Conservation (phyloP, 2,113 vertebrate species). For the Pelodiscus sinensis region DNA sequence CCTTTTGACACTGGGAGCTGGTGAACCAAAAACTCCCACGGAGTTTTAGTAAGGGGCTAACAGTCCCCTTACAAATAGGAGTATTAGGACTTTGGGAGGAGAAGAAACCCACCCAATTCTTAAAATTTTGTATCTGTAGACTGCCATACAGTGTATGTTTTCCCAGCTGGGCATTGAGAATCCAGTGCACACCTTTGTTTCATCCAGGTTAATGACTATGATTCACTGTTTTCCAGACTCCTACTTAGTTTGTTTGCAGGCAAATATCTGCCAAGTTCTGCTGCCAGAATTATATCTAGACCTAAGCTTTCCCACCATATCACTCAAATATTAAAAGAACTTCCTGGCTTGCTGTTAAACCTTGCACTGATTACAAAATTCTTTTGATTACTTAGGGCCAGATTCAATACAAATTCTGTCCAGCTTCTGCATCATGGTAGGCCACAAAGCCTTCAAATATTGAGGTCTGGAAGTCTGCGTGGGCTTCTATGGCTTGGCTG, state of each 20-base stretch:
- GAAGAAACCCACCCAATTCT: not conserved
- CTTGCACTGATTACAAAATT: conserved; percentile 65
- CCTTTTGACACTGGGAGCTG: no score
- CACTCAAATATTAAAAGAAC: conserved; percentile 65
- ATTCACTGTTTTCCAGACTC: conserved; percentile 17
- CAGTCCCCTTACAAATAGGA: no score
- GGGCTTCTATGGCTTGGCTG: conserved; percentile 36
- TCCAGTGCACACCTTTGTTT: conserved; percentile 12
- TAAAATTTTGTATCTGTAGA: not conserved
- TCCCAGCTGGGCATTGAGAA: not conserved
- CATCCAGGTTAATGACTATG: conserved; percentile 4
- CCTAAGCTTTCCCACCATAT: conserved; percentile 65
- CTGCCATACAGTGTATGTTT: not conserved
- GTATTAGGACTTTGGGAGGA: not conserved
- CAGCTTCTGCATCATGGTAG: conserved; percentile 56
- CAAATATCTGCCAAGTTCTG: conserved; percentile 61
- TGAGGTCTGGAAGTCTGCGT: conserved; percentile 55
- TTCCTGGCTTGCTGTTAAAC: conserved; percentile 64
- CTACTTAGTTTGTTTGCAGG: conserved; percentile 52
- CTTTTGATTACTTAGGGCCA: conserved; percentile 67
- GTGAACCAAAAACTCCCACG: no score
- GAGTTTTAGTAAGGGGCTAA: no score
- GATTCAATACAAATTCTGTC: conserved; percentile 60
- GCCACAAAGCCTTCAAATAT: conserved; percentile 62
- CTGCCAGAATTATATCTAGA: conserved; percentile 44